Percentiles rank a stretch among this genome's conserved stretches.
Evolutionary conservation across 2,888 invertebrate genomes (phyloP).

Genomic region (Archips crataeganus): DNA sequence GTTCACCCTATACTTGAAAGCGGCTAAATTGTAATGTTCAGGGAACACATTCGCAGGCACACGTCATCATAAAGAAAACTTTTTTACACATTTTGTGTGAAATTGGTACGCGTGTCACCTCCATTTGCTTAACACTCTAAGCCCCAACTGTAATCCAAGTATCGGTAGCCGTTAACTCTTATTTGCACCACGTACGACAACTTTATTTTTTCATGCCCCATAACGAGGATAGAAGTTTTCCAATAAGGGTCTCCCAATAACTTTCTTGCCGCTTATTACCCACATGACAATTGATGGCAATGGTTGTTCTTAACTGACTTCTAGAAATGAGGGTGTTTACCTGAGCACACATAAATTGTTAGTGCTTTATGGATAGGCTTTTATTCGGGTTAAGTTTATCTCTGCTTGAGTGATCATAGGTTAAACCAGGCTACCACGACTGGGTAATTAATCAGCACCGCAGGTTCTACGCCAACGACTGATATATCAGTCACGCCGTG

Average conservation of each 20-base stretch:
- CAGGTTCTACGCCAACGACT: no score
- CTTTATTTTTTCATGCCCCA: conserved; percentile 77
- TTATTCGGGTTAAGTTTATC: not conserved
- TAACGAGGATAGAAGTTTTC: conserved; percentile 78
- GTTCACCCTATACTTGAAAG: no score
- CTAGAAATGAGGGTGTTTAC: conserved; percentile 54
- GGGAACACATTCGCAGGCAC: no score
- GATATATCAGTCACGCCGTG: no score
- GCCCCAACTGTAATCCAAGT: conserved; percentile 44
- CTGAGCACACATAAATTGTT: conserved; percentile 35
- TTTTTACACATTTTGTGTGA: no score
- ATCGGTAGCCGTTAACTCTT: conserved; percentile 70
- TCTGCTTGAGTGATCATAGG: not conserved
- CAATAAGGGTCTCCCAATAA: conserved; percentile 80
- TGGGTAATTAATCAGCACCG: no score
- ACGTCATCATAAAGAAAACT: no score
- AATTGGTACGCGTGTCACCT: not conserved
- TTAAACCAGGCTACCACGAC: no score
- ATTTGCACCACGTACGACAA: conserved; percentile 79
- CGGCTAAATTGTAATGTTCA: no score
- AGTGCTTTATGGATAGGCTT: conserved; percentile 24
- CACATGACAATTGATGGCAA: conserved; percentile 83
- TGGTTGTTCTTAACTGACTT: conserved; percentile 79
- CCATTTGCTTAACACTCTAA: not conserved
- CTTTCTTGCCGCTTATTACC: conserved; percentile 76